Base-by-base conservation (phyloP, 1,140 invertebrate species). In the Neodiprion pinetum region DNA sequence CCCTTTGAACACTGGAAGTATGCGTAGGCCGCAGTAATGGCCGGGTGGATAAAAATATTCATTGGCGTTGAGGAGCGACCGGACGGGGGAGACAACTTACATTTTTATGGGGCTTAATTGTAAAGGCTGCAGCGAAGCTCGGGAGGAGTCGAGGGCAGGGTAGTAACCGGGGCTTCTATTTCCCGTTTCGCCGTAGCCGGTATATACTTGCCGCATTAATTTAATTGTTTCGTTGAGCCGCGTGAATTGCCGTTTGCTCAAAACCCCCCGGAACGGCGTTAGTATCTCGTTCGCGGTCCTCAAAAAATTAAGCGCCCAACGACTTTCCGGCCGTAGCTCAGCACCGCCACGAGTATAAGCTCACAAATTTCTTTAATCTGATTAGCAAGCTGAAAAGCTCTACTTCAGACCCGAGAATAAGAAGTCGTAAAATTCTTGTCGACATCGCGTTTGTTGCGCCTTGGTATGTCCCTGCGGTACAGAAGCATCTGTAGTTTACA, bases 1-100 rank as follows among this genome's bases (percentile, higher is more conserved):
- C 28, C 28, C 28, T 40, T 40, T 40, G 28, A 40, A 40, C 28
- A 40, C 28, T 17, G 12, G 61, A 65, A 1, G 61, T 71, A 21
- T 72, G 69, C 48, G 48, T 2, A 50, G 47, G 67, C 48, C 71
- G 67, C 61, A 21, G 71, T 80, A 79, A 81, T 80, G 76, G 79
- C 68, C 76, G 74, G 79, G 79, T 79, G 80, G 80, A 81, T 81
- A 81, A 81, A 81, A 81, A 81, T 81, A 81, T 81, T 81, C 80
- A 81, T 81, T 81, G 73, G 67, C 40, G 73, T 71, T 61, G 28
- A 73, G 48, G 61, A 71, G 72, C 72, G 69, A 74, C 1, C 21
- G 23, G 69, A 12, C 17, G 9, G 65, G 69, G 71, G 70, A 48
- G 48, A 28, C 53, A 68, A 73, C 73, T 81, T 78, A 77, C 75